Base-by-base conservation (phyloP, 2,888 invertebrate genomes). In the Philereme transversata region DNA sequence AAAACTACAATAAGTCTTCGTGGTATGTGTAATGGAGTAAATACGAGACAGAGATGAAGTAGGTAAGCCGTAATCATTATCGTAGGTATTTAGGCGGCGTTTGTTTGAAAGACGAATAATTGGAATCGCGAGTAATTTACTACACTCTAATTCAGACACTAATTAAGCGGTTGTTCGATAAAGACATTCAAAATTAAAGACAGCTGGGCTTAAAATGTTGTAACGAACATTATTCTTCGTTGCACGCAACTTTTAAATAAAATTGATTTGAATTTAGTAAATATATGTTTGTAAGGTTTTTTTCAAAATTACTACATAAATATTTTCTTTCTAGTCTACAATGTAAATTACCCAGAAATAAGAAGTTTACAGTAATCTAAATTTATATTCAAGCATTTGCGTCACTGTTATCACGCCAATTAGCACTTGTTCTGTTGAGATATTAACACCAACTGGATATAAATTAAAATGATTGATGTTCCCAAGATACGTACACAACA, bases 81-180 rank as follows among this genome's bases (percentile, higher is more conserved):
- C 10, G 22, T 45, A 44, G 44, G 9, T 11, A 10, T 56, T 45
- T 51, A 57, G 52, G 50, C 56, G 61, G 52, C 55, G 52, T 51
- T 64, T 55, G 59, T 67, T 66, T 60, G 50, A 60, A 64, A 57
- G 53, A 56, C 41, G 48, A 44, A 44, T 64, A 67, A 67, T 65
- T 69, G 50, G 54, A 52, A 65, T 61, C 53, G 59, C 46, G 48
- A 59, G 54, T 57, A 65, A 64, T 65, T 64, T 51, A 59, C 52
- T 51, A 52, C 60, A 60, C 52, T 60, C 62, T 50, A 59, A 62
- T 56, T 65, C 64, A 61, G 55, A 59, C 61, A 58, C 45, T 59
- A 64, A 66, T 64, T 58, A 67, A 62, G 53, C 51, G 46, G 49
- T 57, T 60, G 60, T 67, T 64, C 50, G 7, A 45, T 5, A 8